These are phyloP conservation scores for Lynx canadensis DNA, from an alignment of 2,113 vertebrate species.

Conservation along the genomic window DNA sequence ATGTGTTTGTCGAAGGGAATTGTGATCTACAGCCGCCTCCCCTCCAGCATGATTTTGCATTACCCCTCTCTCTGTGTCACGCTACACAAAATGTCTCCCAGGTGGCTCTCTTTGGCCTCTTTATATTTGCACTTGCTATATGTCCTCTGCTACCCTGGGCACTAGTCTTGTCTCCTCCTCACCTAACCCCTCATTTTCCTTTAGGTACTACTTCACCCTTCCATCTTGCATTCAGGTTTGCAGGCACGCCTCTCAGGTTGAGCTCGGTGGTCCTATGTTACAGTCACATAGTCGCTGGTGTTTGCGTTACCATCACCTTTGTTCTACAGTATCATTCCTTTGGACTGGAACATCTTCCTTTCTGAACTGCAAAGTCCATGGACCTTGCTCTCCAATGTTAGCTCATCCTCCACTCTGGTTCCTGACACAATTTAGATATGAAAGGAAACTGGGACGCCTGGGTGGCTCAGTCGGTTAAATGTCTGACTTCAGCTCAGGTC, in stretches of 20 bases:
- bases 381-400: not conserved
- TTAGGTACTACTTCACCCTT: not conserved
- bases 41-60: not conserved
- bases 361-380: not conserved
- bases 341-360: not conserved
- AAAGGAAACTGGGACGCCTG: not conserved
- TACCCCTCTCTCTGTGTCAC: not conserved
- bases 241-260: not conserved
- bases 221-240: not conserved
- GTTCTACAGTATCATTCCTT: not conserved
- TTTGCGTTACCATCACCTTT: not conserved
- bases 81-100: not conserved
- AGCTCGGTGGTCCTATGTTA: not conserved
- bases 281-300: rapidly evolving
- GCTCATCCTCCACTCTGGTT: not conserved
- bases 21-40: not conserved
- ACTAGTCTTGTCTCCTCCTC: not conserved
- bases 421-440: not conserved
- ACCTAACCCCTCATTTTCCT: not conserved
- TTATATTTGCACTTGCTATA: not conserved
- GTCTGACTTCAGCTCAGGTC: not conserved
- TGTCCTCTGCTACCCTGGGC: not conserved
- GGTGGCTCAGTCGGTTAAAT: not conserved
- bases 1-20: not conserved
- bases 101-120: not conserved